Conservation (phyloP, 37 sponge, comb jelly and placozoan species). For the Agelas oroides region DNA sequence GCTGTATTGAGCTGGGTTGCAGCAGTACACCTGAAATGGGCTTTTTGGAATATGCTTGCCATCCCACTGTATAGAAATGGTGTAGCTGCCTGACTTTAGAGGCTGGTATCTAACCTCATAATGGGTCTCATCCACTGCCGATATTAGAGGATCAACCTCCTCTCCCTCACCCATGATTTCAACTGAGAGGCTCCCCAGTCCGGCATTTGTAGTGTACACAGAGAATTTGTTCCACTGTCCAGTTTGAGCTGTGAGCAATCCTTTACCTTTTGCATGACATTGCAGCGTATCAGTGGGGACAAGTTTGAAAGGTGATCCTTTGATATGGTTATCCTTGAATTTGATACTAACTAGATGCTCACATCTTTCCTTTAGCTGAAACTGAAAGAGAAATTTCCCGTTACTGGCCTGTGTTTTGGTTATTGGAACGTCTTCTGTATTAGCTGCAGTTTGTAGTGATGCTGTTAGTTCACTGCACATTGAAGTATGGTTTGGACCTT, state of each 20-base stretch:
- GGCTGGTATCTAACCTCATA: conserved; percentile 72
- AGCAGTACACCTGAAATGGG: conserved; percentile 66
- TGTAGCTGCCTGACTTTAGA: conserved; percentile 66
- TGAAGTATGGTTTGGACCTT: conserved; percentile 58
- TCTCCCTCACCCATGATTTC: conserved; percentile 72
- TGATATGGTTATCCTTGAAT: conserved; percentile 65
- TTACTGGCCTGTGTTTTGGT: background rate
- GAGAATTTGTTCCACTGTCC: conserved; percentile 49
- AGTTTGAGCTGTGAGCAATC: conserved; percentile 42
- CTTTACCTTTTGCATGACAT: conserved; percentile 73
- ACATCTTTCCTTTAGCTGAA: conserved; percentile 11
- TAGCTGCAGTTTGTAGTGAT: background rate
- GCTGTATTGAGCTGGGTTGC: conserved; percentile 15
- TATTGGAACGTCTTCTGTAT: background rate
- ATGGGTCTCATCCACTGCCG: conserved; percentile 43
- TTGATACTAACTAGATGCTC: conserved; percentile 59
- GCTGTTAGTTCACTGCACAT: conserved; percentile 10
- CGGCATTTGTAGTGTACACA: conserved; percentile 78
- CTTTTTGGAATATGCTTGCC: conserved; percentile 77
- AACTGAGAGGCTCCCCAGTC: conserved; percentile 71
- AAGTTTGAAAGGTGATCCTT: conserved; percentile 79
- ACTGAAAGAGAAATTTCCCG: conserved; percentile 21
- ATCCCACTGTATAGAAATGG: conserved; percentile 79
- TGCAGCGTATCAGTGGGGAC: conserved; percentile 37
- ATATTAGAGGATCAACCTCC: conserved; percentile 64